Evolutionary conservation across 1,140 invertebrate species (phyloP).

Genomic region (Eupristina koningsbergeri): DNA sequence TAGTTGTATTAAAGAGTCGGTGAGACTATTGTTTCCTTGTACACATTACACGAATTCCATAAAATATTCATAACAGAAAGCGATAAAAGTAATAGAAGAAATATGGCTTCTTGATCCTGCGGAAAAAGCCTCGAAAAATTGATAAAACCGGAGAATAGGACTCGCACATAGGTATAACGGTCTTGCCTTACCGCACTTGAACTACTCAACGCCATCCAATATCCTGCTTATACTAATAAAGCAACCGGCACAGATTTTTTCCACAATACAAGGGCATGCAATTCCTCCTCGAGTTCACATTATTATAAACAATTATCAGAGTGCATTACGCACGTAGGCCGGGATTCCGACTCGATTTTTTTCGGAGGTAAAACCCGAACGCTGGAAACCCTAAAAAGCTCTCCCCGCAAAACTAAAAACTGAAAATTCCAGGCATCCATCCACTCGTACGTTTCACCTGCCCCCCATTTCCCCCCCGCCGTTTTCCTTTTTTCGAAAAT

Average conservation of each 20-base stretch:
- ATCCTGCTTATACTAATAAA: neutral
- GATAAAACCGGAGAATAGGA: too few relatives aligned
- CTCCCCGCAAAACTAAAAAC: neutral
- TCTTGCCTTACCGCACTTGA: neutral
- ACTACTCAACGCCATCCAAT: neutral
- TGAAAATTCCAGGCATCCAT: slow-evolving; percentile 19
- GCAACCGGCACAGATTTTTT: neutral
- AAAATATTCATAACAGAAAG: neutral
- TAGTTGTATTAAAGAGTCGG: neutral
- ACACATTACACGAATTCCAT: neutral
- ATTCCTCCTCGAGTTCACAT: neutral
- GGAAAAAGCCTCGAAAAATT: too few relatives aligned
- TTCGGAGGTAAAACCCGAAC: neutral
- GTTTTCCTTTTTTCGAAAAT: slow-evolving; percentile 37
- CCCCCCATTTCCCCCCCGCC: neutral
- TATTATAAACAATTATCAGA: slow-evolving; percentile 18
- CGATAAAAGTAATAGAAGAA: neutral
- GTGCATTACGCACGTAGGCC: slow-evolving; percentile 3
- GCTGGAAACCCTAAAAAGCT: neutral
- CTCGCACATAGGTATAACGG: neutral
- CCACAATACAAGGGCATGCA: neutral
- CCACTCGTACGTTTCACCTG: too few relatives aligned
- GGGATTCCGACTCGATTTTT: neutral
- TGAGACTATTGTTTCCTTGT: neutral
- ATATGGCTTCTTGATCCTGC: neutral